Base-by-base conservation (phyloP, 1,140 invertebrate genomes). In the Thrips palmi region DNA sequence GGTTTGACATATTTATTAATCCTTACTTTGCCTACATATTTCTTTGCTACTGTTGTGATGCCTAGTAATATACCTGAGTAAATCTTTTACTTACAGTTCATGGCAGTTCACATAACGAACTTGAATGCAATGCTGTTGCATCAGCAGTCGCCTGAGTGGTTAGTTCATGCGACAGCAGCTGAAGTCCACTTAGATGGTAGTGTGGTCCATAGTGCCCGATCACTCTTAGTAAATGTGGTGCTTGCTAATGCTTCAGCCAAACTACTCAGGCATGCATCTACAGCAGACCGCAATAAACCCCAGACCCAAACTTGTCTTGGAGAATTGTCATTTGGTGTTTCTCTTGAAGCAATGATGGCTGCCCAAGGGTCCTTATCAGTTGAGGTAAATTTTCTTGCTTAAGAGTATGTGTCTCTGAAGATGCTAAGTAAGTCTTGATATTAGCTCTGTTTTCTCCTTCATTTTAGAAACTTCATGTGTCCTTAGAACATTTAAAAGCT, bases 61-160 rank as follows among this genome's bases (percentile, higher is more conserved):
- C 20, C 29, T 38, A 39, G 12, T 15, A 25, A 15, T 11, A 6
- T 23, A 37, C 32, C 14, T 38, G 28, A 32, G 21, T 30, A 37
- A 33, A 37, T 39, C 20, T 35, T 42, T 33, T 43, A 46, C 46
- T 51, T 53, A 41, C 46, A 78, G 75, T 85, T 85, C 56, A 78
- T 84, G 70, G 77, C 79, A n/a, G 69, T 91, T 18, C 77, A 85
- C 50, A 64, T 89, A 21, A 73, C 77, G 44, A 84, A 86, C 52
- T 68, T 85, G 42, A 83, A 74, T 40, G 63, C 85, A 7, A 70
- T 80, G 45, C 59, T 77, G 32, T 63, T 83, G 41, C 62, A 68
- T 34, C 62, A 67, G 25, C 59, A 64, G 47, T 58, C 57, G 35
- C 71, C 74, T 32, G 72, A 78, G 15, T 85, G 77, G 68, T 60